phyloP scores from a whole-genome alignment of 2,113 vertebrate species.

The Thunnus maccoyii region DNA sequence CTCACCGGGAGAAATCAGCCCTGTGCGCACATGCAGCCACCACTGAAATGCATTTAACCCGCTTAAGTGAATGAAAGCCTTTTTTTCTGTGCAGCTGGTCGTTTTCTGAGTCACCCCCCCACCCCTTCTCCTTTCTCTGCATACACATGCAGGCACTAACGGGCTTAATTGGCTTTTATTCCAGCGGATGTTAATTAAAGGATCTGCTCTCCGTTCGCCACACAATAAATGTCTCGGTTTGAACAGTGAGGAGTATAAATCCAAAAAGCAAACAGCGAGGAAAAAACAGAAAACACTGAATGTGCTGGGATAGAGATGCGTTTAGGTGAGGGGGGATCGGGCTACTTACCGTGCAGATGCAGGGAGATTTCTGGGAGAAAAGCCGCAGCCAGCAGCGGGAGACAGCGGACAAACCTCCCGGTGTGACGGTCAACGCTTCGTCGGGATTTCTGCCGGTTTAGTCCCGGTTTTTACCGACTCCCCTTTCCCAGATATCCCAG shows the following conservation, averaged over 20 bases:
- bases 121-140: constrained; percentile 47
- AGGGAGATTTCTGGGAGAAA: constrained; percentile 23
- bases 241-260: neutral
- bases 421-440: neutral
- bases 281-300: neutral
- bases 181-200: constrained; percentile 42
- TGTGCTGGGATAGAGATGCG: constrained; percentile 39
- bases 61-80: neutral
- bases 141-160: constrained; percentile 47
- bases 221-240: neutral
- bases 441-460: constrained; percentile 48
- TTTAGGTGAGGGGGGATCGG: constrained; percentile 32
- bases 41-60: neutral
- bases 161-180: constrained; percentile 52
- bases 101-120: constrained; percentile 10
- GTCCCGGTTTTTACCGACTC: constrained; percentile 62
- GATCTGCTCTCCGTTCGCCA: neutral
- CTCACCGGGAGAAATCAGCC: neutral
- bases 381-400: constrained; percentile 40
- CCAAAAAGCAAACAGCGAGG: neutral
- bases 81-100: constrained; percentile 10
- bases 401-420: constrained; percentile 3
- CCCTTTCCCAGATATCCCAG: constrained; percentile 64
- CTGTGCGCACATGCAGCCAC: neutral
- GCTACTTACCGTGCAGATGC: constrained; percentile 72